phyloP scores from a whole-genome alignment of 2,888 invertebrate species.

The Protophormia terraenovae region DNA sequence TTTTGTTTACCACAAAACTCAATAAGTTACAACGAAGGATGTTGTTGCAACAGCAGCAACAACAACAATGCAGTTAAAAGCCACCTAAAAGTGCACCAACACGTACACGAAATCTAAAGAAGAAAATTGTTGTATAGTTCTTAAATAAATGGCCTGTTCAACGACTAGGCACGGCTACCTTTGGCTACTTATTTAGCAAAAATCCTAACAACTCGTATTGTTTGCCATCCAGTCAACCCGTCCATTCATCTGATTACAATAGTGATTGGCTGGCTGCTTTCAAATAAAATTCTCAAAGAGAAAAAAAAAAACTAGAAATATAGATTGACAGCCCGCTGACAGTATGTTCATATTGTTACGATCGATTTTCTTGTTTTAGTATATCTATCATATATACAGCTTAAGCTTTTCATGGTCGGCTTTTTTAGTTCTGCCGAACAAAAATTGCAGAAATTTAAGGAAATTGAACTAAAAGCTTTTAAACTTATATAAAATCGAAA shows the following conservation, averaged over 20 bases:
- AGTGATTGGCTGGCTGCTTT: conserved; percentile 58
- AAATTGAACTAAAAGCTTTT: conserved; percentile 10
- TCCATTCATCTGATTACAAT: conserved; percentile 62
- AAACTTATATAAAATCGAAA: not conserved
- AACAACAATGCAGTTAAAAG: conserved; percentile 33
- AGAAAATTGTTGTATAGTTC: conserved; percentile 38
- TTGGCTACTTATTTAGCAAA: conserved; percentile 54
- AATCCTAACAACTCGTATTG: conserved; percentile 34
- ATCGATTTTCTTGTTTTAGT: conserved; percentile 45
- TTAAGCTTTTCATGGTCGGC: conserved; percentile 29
- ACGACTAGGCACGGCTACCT: conserved; percentile 51
- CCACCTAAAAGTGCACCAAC: conserved; percentile 60
- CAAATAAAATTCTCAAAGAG: conserved; percentile 35
- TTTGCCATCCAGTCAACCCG: conserved; percentile 20
- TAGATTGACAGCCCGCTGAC: conserved; percentile 61
- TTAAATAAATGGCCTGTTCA: conserved; percentile 22
- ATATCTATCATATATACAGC: conserved; percentile 17
- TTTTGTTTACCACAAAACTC: conserved; percentile 39
- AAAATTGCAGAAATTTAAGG: not conserved
- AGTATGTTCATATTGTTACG: conserved; percentile 48
- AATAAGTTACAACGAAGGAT: not conserved
- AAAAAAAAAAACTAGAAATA: not conserved
- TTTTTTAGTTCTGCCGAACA: not conserved
- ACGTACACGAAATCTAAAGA: conserved; percentile 42
- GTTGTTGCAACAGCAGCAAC: not conserved